Conservation (phyloP, 2,797 vertebrate genomes). For the Phrynocephalus forsythii region DNA sequence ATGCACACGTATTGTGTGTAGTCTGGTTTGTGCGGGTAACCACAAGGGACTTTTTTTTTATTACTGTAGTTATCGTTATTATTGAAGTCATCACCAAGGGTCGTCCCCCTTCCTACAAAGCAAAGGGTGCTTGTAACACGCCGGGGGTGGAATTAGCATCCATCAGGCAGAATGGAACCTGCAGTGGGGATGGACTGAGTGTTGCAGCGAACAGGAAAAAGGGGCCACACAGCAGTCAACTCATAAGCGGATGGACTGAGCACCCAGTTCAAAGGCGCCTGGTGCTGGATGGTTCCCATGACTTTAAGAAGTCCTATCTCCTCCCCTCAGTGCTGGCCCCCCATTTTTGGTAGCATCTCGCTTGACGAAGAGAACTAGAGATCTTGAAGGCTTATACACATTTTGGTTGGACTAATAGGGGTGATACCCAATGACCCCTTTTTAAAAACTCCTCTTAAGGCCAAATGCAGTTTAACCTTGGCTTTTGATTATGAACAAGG, state of each 20-base stretch:
- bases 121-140: not conserved
- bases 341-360: not conserved
- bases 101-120: not conserved
- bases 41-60: conserved; percentile 4
- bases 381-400: not conserved
- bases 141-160: not conserved
- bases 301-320: not conserved
- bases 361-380: not conserved
- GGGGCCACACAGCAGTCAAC: not conserved
- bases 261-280: not conserved
- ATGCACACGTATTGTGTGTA: conserved; percentile 5
- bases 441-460: not conserved
- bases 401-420: not conserved
- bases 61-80: not conserved
- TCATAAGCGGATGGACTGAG: not conserved
- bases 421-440: not conserved
- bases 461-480: not conserved
- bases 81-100: not conserved
- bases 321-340: not conserved
- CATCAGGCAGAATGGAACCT: not conserved
- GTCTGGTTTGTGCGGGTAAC: not conserved
- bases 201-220: not conserved
- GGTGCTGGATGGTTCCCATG: not conserved
- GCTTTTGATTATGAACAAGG: not conserved
- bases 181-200: not conserved